These are phyloP conservation scores for Platynereis dumerilii DNA, from an alignment of 2,888 invertebrate species.

Conservation along the genomic window DNA sequence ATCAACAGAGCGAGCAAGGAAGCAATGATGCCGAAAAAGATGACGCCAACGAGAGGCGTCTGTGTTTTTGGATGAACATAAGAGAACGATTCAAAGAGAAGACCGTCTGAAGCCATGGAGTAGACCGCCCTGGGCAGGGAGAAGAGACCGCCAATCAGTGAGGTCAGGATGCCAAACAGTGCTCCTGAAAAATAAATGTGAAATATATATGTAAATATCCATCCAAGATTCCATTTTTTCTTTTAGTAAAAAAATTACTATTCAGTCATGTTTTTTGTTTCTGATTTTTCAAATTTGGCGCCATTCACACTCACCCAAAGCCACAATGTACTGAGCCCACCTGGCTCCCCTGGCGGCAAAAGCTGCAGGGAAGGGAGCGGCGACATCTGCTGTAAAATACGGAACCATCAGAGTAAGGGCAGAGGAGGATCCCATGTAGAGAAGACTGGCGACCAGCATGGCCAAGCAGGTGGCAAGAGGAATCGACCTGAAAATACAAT, in stretches of 20 bases:
- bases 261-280: too few species aligned
- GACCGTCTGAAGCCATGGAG: slow-evolving; percentile 88
- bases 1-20: slow-evolving; percentile 79
- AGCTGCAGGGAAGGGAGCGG: slow-evolving; percentile 54
- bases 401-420: slow-evolving; percentile 57
- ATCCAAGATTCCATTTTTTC: not conserved
- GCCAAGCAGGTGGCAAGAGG: slow-evolving; percentile 59
- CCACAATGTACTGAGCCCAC: slow-evolving; percentile 52
- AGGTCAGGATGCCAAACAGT: slow-evolving; percentile 49
- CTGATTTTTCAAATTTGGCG: too few species aligned
- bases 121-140: slow-evolving; percentile 85
- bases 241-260: not conserved
- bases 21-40: slow-evolving; percentile 52
- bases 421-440: slow-evolving; percentile 55
- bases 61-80: slow-evolving; percentile 81
- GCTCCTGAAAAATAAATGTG: slow-evolving; percentile 27
- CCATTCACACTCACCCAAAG: slow-evolving; percentile 43
- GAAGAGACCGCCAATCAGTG: slow-evolving; percentile 77
- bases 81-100: slow-evolving; percentile 76
- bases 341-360: slow-evolving; percentile 44
- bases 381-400: slow-evolving; percentile 45
- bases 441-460: slow-evolving; percentile 48
- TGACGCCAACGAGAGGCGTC: slow-evolving; percentile 58
- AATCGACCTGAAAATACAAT: slow-evolving; percentile 44
- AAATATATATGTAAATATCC: not conserved